Evolutionary conservation across 64 coral and sea anemone species (phyloP), one percentile per base, ranked within the genome.

Genomic region (Montipora cactus): DNA sequence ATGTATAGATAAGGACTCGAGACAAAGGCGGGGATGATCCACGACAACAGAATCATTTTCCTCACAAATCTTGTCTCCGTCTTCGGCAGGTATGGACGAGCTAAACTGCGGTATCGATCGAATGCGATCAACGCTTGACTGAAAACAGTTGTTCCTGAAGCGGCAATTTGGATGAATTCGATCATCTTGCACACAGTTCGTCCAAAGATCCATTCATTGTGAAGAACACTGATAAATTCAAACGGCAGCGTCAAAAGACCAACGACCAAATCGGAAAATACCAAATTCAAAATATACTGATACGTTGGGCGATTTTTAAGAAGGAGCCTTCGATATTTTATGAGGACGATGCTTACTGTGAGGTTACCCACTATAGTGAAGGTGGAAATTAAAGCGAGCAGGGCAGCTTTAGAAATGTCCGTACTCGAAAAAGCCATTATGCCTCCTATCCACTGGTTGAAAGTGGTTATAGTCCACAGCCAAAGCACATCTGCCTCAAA

Each of bases 1-100:
- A 72, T 74, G 49, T 91, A 91, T 19, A 91, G 6, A 91, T 91
- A 91, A 67, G 89, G 89, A 49, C 23, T 28, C 20, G 89, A 13
- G 8, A 71, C 14, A 23, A 91, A 12, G 7, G 78, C 11, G 3
- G 89, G 79, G 22, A 91, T 18, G 80, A 64, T 8, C 89, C 89
- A 91, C 23, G 89, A 70, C 1, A 91, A 7, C 13, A 22, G 2
- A 11, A 91, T 52, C 89, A 83, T 67, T 46, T 46, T 70, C 23
- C 61, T 83, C 8, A 81, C 79, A 23, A 52, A 49, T 22, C 46
- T 55, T 91, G 48, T 8, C 10, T 83, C 52, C 49, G 83, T 53
- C 64, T 79, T 79, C 22, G 89, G 89, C 37, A 37, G 37, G 37
- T 37, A 37, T 37, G 37, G 37, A 37, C 37, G 37, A 37, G 37